phyloP scores from a whole-genome alignment of 2,113 vertebrate species.

The Dromas ardeola region DNA sequence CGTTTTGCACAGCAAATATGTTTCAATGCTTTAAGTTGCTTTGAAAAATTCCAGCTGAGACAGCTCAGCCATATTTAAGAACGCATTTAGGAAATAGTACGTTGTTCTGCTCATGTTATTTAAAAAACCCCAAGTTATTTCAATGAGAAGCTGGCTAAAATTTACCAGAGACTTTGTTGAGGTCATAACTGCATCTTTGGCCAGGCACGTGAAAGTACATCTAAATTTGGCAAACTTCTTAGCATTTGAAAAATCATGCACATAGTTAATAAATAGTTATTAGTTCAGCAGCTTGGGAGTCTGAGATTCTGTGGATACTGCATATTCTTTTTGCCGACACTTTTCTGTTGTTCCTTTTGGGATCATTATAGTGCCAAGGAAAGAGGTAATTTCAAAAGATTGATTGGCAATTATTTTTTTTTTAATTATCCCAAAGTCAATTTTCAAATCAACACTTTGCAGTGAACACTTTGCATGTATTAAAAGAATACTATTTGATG shows the following conservation, averaged over 20 bases:
- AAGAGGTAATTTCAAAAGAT: neutral
- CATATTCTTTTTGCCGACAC: neutral
- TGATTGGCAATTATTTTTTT: rapidly evolving
- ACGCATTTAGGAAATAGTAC: neutral
- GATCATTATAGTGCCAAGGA: neutral
- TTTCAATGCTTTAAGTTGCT: slow-evolving; percentile 22
- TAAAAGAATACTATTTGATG: neutral
- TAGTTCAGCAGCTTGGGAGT: neutral
- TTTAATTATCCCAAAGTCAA: neutral
- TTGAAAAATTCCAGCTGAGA: slow-evolving; percentile 25
- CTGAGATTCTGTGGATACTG: neutral
- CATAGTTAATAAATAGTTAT: neutral
- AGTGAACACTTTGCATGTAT: neutral
- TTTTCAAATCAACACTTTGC: neutral
- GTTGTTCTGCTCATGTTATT: neutral
- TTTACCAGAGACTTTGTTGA: neutral
- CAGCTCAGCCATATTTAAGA: neutral
- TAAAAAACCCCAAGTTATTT: neutral
- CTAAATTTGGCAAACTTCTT: neutral
- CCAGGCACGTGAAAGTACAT: neutral
- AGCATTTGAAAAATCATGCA: neutral
- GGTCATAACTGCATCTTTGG: neutral
- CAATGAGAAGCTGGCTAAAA: neutral
- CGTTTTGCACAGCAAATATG: neutral
- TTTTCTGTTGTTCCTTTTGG: neutral